A percentile compares a stretch with the other conserved stretches of the same genome.
These are phyloP conservation scores for Pterophyllum scalare DNA, from an alignment of 2,113 vertebrate species.

Conservation along the genomic window DNA sequence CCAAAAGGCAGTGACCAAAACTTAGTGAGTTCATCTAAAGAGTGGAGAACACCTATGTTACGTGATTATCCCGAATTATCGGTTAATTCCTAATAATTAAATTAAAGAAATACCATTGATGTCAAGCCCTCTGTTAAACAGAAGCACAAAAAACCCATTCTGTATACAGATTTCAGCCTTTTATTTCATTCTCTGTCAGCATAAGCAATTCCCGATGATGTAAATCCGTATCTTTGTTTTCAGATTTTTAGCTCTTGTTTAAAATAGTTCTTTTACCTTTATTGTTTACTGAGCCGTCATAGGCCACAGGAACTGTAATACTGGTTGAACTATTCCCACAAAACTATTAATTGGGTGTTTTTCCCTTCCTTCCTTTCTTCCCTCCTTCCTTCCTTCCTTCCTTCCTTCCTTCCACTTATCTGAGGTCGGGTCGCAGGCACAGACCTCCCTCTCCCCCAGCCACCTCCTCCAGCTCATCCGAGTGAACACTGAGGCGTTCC, in stretches of 20 bases:
- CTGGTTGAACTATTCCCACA: not conserved
- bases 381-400: too few species aligned
- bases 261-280: not conserved
- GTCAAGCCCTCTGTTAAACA: conserved; percentile 15
- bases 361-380: not conserved
- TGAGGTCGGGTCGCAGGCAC: too few species aligned
- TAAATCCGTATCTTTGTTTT: conserved; percentile 11
- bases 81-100: conserved; percentile 33
- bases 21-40: not conserved
- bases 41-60: not conserved
- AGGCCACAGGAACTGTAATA: not conserved
- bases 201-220: not conserved
- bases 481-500: too few species aligned
- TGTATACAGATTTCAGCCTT: not conserved
- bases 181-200: not conserved
- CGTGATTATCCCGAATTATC: conserved; percentile 16
- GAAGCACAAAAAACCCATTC: not conserved
- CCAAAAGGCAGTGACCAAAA: not conserved
- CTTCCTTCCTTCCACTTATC: too few species aligned
- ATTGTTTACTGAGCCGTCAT: not conserved
- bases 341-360: not conserved
- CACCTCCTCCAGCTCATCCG: too few species aligned
- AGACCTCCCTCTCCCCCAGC: too few species aligned
- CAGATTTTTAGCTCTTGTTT: not conserved
- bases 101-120: conserved; percentile 15